Percentiles rank a stretch among this genome's conserved stretches.
Conservation (phyloP, 2,797 vertebrate species). For the Cynopterus sphinx region DNA sequence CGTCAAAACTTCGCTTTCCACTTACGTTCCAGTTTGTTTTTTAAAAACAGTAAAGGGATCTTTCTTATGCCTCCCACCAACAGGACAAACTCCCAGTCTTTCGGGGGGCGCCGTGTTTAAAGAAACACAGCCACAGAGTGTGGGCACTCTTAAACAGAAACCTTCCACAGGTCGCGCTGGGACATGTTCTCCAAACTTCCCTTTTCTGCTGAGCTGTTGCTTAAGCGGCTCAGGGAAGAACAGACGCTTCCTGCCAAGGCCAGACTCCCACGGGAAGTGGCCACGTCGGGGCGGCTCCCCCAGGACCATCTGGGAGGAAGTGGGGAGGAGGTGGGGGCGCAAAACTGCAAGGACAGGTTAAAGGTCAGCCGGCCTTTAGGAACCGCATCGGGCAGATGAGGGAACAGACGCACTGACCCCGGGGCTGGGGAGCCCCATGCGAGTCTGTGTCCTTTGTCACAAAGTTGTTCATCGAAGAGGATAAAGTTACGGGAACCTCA, state of each 20-base stretch:
- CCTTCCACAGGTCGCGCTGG: background rate
- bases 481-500: background rate
- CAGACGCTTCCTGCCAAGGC: background rate
- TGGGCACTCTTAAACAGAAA: background rate
- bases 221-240: background rate
- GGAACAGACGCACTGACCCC: background rate
- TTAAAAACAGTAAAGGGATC: background rate
- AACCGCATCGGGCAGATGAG: background rate
- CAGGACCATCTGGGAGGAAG: background rate
- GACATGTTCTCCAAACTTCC: slow-evolving; percentile 25
- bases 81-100: background rate
- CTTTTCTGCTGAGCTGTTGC: background rate
- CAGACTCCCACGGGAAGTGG: background rate
- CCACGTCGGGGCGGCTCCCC: background rate
- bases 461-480: background rate
- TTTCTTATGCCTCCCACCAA: background rate
- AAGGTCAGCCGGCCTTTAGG: background rate
- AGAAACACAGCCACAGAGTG: background rate
- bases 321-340: rapidly evolving
- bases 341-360: background rate
- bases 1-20: background rate
- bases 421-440: background rate
- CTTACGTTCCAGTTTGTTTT: slow-evolving; percentile 1
- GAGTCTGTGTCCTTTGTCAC: background rate
- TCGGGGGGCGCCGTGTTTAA: background rate